Evolutionary conservation across 2,113 vertebrate species (phyloP), one percentile per base, ranked within the genome.

Genomic region (Rhea americana): DNA sequence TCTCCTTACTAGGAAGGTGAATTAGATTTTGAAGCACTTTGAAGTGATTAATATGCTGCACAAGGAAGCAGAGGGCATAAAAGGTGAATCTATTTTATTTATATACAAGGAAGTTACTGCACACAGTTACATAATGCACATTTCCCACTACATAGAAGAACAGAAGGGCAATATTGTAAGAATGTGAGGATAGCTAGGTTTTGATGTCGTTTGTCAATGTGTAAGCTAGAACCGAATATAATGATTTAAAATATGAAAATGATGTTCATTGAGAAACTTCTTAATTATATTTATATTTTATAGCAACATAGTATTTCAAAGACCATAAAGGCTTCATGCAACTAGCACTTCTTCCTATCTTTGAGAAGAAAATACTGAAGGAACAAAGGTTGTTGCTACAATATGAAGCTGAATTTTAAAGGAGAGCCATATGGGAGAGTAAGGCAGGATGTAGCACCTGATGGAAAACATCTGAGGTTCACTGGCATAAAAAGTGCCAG

Each of bases 11-110:
- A 62, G 79, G 53, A 91, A 88, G 50, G 59, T 9, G 62, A 88
- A 82, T 79, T n/a, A 68, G 35, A 86, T 79, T 94, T 81, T 78
- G 37, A 30, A 85, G 61, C 13, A 75, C 91, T 94, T 48, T 66
- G 11, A 87, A 66, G 21, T 63, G 5, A 87, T 85, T 90, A 80
- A 71, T 91, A 73, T 72, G 50, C 45, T 2, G 0, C 30, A 88
- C 21, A 80, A 78, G n/a, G 21, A 77, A 84, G 18, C 7, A 93
- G 86, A 82, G 7, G 25, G 19, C 43, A 82, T 80, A 77, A 87
- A 91, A 67, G 12, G 7, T 89, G 50, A 89, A 53, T 13, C 12
- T 89, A 25, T 14, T 87, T 77, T 89, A 70, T 93, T 93, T 85
- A 78, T 68, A 70, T 45, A 51, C 2, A 2, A 80, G 28, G 56